Conservation (phyloP, 2,797 vertebrate genomes). For the Oceanodroma leucorhoa region DNA sequence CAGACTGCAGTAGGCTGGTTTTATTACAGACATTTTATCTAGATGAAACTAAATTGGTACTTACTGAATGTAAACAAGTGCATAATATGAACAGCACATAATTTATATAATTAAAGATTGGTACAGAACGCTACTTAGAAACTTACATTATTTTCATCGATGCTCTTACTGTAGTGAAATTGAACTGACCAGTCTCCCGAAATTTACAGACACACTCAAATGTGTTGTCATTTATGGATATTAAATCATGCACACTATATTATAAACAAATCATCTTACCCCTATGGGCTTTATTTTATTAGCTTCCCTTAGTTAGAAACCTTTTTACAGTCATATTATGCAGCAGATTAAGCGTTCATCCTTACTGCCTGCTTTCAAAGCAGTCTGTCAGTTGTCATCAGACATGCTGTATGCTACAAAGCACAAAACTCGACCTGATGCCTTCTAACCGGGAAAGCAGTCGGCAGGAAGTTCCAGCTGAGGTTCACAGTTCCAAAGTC, state of each 20-base stretch:
- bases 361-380: constrained; percentile 63
- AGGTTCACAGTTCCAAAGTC: constrained; percentile 63
- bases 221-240: constrained; percentile 43
- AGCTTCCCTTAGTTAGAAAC: constrained; percentile 38
- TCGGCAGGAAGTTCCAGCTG: constrained; percentile 66
- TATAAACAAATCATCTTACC: constrained; percentile 33
- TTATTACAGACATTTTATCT: background rate
- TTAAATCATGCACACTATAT: constrained; percentile 42
- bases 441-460: constrained; percentile 6
- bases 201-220: background rate
- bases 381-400: constrained; percentile 74
- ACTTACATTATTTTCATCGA: background rate
- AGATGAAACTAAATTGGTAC: background rate
- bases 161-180: background rate
- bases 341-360: constrained; percentile 51
- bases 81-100: background rate
- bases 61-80: background rate
- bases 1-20: background rate
- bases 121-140: background rate
- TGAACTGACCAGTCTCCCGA: background rate
- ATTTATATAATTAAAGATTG: background rate
- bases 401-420: constrained; percentile 14
- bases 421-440: constrained; percentile 64
- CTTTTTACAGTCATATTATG: constrained; percentile 54
- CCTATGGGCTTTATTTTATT: constrained; percentile 25